A percentile compares a stretch with the other conserved stretches of the same genome.
These are phyloP conservation scores for Auanema sp. DNA, from an alignment of 2,888 invertebrate species.

Conservation along the genomic window DNA sequence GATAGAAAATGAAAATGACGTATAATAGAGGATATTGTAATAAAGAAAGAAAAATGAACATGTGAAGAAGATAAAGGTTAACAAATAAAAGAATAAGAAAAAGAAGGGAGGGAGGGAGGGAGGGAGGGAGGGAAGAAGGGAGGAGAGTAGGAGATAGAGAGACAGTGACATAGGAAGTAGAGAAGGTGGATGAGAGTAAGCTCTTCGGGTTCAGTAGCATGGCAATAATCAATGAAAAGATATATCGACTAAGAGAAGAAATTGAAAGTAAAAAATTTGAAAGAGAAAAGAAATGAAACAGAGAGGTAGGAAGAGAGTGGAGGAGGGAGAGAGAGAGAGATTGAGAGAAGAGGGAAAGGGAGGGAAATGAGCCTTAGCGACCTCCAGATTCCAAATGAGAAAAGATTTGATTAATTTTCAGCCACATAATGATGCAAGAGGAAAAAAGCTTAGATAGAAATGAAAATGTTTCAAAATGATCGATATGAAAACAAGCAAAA, in stretches of 20 bases:
- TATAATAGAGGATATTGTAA: neutral
- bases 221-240: too few relatives aligned
- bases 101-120: neutral
- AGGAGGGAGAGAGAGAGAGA: neutral
- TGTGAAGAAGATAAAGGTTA: neutral
- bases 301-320: neutral
- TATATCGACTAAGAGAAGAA: too few relatives aligned
- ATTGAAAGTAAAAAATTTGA: too few relatives aligned
- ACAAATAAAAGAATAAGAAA: constrained; percentile 2
- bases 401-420: neutral
- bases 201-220: constrained; percentile 1
- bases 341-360: neutral
- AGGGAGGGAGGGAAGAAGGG: neutral
- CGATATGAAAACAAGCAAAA: constrained; percentile 4
- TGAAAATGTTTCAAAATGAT: constrained; percentile 1
- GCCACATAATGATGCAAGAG: constrained; percentile 1
- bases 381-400: constrained; percentile 7
- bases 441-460: neutral
- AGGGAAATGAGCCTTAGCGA: neutral
- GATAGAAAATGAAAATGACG: too few relatives aligned
- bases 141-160: neutral
- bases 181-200: neutral
- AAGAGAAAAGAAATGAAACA: neutral
- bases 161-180: neutral
- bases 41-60: constrained; percentile 1